Evolutionary conservation across 2,113 vertebrate genomes (phyloP), one percentile per base, ranked within the genome.

Genomic region (Mus pahari): DNA sequence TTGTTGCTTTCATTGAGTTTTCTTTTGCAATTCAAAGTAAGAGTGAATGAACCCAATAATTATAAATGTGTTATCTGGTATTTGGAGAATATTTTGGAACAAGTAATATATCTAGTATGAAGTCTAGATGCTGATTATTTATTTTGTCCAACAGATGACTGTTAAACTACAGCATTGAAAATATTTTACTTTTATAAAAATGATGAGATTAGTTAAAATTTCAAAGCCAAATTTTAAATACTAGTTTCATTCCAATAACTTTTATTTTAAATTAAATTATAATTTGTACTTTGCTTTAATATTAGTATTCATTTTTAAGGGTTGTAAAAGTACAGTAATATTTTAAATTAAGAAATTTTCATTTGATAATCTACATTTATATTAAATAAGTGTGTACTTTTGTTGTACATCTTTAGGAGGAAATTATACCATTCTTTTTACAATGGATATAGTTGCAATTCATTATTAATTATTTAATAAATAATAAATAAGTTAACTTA

Each of bases 141-240:
- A 86, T 39, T 45, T n/a, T 92, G 36, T 19, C 8, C 26, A 94
- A 28, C 31, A 26, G 28, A 62, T 48, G 36, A 7, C 11, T 71
- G 0, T 36, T 70, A 94, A 89, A 95, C 42, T 24, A 45, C 0
- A 55, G 36, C 48, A 92, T 6, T 86, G 16, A 87, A 13, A 89
- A 45, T 83, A 31, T 24, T 22, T 87, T 50, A 73, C 26, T 88
- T 92, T 96, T 82, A 0, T 39, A 58, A 58, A 55, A 70, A 68
- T 50, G 55, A 4, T 91, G 64, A 74, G 9, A 24, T 87, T 77
- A 93, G n/a, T 71, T 81, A 89, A 87, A 39, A 20, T 24, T 96
- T 92, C n/a, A 90, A 33, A 77, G 90, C 16, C 1, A 48, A 86
- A 89, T 55, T 81, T 55, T 93, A 95, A 68, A 78, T 73, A 7